Percentiles rank a stretch among this genome's conserved stretches.
Conservation (phyloP, 2,888 invertebrate species). For the Micropterix aruncella region DNA sequence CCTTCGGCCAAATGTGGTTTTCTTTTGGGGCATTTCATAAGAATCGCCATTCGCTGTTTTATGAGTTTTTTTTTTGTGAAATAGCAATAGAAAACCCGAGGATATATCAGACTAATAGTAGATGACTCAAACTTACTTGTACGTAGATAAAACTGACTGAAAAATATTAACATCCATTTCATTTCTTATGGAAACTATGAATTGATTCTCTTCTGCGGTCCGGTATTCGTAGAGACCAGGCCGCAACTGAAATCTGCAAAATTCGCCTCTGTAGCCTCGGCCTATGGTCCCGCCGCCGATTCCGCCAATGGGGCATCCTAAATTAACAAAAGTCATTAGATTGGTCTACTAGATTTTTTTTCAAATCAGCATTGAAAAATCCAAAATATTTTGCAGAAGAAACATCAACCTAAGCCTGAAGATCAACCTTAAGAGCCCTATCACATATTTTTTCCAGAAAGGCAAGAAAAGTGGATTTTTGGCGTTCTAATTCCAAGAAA, state of each 20-base stretch:
- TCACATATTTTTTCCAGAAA: too few species aligned
- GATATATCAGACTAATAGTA: background rate
- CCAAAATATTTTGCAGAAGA: too few species aligned
- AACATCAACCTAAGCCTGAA: too few species aligned
- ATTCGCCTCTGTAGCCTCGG: conserved; percentile 83
- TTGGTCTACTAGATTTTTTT: too few species aligned
- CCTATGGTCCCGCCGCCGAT: conserved; percentile 60
- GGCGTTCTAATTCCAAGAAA: too few species aligned
- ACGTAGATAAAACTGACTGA: conserved; percentile 65
- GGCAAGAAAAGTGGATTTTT: too few species aligned
- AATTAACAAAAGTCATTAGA: too few species aligned
- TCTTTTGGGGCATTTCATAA: too few species aligned
- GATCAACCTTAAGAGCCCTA: too few species aligned
- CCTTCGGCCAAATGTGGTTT: too few species aligned
- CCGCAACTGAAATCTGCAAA: conserved; percentile 79
- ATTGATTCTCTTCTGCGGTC: conserved; percentile 74
- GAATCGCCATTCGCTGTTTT: background rate
- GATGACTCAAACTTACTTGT: conserved; percentile 38
- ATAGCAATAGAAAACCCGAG: background rate
- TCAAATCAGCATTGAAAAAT: too few species aligned
- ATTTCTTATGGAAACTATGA: conserved; percentile 75
- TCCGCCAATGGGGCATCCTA: conserved; percentile 49
- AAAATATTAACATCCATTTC: conserved; percentile 52
- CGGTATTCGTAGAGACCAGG: conserved; percentile 84
- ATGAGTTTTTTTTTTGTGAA: too few species aligned